Percentiles rank a stretch among this genome's conserved stretches.
These are phyloP conservation scores for Acanthurus tractus DNA, from an alignment of 2,797 vertebrate species.

Conservation along the genomic window DNA sequence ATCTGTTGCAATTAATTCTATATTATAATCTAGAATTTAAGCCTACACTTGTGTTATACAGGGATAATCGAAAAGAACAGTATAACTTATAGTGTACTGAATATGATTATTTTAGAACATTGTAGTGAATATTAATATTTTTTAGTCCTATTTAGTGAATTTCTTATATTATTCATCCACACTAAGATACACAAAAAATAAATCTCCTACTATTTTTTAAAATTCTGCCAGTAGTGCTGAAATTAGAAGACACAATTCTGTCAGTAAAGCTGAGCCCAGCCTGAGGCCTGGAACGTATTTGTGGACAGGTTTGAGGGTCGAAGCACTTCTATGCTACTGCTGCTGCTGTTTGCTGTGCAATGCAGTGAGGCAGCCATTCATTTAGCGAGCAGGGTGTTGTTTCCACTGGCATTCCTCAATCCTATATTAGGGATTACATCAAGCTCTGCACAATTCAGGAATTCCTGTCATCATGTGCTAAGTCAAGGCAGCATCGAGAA, in stretches of 20 bases:
- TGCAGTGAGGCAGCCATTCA: slow-evolving; percentile 49
- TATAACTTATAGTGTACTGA: background rate
- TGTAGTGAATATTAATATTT: background rate
- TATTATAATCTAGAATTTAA: background rate
- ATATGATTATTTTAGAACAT: background rate
- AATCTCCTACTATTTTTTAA: background rate
- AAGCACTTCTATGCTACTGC: slow-evolving; percentile 6
- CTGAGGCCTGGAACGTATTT: slow-evolving; percentile 38
- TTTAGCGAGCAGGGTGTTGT: slow-evolving; percentile 56
- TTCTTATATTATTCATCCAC: background rate
- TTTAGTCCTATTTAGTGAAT: background rate
- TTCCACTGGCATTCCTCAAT: slow-evolving; percentile 78
- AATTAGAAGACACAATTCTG: background rate
- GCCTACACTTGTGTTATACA: background rate
- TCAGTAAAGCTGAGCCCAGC: background rate
- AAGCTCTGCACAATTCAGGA: slow-evolving; percentile 79
- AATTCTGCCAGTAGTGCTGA: background rate
- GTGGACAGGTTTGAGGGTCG: slow-evolving; percentile 34
- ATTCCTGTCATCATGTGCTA: slow-evolving; percentile 85
- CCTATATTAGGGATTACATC: slow-evolving; percentile 84
- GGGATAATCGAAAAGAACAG: background rate
- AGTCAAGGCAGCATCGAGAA: slow-evolving; percentile 53
- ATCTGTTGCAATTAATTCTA: background rate
- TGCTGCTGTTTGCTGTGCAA: slow-evolving; percentile 42
- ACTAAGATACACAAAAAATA: background rate